Conservation (phyloP, 2,797 vertebrate species). For the Euphonia xanthogaster region DNA sequence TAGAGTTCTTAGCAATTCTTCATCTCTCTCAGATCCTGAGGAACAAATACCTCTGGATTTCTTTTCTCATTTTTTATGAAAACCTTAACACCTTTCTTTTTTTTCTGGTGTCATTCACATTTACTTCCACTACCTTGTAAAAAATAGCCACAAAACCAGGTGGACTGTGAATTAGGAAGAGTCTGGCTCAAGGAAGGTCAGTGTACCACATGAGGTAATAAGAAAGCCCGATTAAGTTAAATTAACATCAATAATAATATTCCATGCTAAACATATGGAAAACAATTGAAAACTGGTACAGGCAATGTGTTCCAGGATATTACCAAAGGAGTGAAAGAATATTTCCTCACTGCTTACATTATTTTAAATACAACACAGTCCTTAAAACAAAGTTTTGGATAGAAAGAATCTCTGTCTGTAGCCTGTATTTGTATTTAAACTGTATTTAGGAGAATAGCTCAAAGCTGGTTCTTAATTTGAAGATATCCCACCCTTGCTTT, state of each 20-base stretch:
- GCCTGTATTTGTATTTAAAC: not conserved
- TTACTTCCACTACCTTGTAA: not conserved
- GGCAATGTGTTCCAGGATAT: not conserved
- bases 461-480: not conserved
- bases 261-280: not conserved
- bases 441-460: not conserved
- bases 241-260: not conserved
- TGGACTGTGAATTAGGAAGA: not conserved
- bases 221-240: not conserved
- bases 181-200: not conserved
- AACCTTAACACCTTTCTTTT: accelerated
- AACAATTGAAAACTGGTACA: not conserved
- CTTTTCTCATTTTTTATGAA: not conserved
- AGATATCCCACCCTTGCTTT: not conserved
- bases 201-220: not conserved
- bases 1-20: not conserved
- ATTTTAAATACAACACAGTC: not conserved
- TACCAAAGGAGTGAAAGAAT: not conserved
- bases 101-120: not conserved
- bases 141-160: not conserved
- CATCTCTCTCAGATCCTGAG: not conserved
- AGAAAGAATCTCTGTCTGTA: not conserved
- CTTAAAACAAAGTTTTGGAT: not conserved
- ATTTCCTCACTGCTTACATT: not conserved
- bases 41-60: not conserved